Evolutionary conservation across 2,888 invertebrate genomes (phyloP).

Genomic region (Cerastis rubricosa): DNA sequence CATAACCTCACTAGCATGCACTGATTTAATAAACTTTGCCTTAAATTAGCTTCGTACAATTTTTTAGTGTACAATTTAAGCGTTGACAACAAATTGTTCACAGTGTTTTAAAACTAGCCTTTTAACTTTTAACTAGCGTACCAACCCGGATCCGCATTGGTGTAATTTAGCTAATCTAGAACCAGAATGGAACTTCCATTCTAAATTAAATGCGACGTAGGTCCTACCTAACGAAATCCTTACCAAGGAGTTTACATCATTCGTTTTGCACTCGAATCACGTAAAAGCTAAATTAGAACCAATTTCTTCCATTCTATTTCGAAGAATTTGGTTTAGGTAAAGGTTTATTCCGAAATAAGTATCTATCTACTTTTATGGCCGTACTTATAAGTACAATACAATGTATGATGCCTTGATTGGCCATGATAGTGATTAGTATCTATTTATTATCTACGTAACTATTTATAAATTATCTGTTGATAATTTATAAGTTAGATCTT

Average conservation of each 20-base stretch:
- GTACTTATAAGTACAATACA: neutral
- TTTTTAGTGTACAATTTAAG: neutral
- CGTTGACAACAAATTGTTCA: neutral
- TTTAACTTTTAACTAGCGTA: neutral
- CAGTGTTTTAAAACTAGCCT: neutral
- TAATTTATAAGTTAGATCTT: too few species aligned
- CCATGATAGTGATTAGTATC: neutral
- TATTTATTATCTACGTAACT: neutral
- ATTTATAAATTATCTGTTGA: too few species aligned
- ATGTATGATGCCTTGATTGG: neutral
- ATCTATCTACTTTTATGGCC: neutral
- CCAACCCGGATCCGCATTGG: fast-evolving
- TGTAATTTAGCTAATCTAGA: neutral
- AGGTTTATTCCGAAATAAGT: constrained; percentile 7
- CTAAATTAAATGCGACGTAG: constrained; percentile 7
- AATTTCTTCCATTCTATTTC: constrained; percentile 44
- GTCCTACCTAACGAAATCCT: constrained; percentile 21
- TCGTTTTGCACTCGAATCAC: constrained; percentile 40
- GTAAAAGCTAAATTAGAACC: constrained; percentile 49
- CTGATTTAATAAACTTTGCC: constrained; percentile 11
- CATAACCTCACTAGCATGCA: too few species aligned
- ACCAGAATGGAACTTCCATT: neutral
- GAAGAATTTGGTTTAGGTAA: constrained; percentile 20
- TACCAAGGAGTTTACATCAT: constrained; percentile 29
- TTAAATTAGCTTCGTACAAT: neutral